Percentiles rank a stretch among this genome's conserved stretches.
phyloP scores from a whole-genome alignment of 2,113 vertebrate genomes.

The Chaetops frenatus region DNA sequence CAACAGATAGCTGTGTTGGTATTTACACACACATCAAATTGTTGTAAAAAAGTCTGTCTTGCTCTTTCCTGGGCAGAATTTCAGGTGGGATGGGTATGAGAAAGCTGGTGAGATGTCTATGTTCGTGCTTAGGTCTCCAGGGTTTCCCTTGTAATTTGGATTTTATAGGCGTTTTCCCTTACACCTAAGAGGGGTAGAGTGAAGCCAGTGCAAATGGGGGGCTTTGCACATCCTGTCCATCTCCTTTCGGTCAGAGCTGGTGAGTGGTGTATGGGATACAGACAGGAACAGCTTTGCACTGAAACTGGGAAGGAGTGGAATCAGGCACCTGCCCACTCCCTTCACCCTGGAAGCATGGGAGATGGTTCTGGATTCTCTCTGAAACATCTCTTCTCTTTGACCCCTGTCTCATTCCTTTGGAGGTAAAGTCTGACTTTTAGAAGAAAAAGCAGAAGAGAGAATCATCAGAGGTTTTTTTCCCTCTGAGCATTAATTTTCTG shows the following conservation, averaged over 20 bases:
- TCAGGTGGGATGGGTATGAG: neutral
- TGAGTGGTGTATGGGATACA: fast-evolving
- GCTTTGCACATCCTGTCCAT: neutral
- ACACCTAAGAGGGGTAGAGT: neutral
- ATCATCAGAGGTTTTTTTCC: neutral
- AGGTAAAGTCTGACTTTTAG: neutral
- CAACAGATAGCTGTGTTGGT: neutral
- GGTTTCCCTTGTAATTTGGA: neutral
- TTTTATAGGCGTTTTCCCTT: neutral
- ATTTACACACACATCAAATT: neutral
- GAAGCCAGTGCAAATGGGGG: neutral
- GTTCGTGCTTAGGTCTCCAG: neutral
- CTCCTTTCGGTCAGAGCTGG: neutral
- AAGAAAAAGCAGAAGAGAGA: neutral
- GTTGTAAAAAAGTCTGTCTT: neutral
- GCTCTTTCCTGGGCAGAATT: neutral
- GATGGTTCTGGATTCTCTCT: neutral
- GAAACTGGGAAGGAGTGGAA: neutral
- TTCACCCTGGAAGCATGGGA: neutral
- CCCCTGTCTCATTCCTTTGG: neutral
- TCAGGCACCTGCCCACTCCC: neutral
- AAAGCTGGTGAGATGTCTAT: neutral
- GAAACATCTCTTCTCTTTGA: neutral
- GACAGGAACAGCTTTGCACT: neutral
- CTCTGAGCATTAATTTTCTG: neutral